These are phyloP conservation scores for Electrona antarctica DNA, from an alignment of 2,113 vertebrate species.

Conservation along the genomic window DNA sequence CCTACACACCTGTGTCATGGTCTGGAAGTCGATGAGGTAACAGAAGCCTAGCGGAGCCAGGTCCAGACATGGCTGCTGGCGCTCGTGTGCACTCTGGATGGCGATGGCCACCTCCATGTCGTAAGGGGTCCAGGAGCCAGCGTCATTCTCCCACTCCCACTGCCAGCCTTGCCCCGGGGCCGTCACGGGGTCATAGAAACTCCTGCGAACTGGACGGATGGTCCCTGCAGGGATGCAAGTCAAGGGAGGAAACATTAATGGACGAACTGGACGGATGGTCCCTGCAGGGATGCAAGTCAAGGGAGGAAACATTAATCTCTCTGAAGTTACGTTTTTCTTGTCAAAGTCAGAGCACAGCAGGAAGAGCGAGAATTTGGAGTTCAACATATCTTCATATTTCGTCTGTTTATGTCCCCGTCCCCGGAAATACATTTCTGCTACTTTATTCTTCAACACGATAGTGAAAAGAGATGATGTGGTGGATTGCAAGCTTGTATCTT, in stretches of 20 bases:
- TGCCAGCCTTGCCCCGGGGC: conserved; percentile 94
- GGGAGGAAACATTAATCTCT: not conserved
- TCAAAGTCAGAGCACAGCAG: no score
- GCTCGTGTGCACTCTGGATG: conserved; percentile 91
- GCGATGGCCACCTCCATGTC: conserved; percentile 96
- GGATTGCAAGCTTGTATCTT: no score
- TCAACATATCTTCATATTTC: no score
- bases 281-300: conserved; percentile 72
- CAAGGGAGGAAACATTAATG: not conserved
- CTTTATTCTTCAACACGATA: no score
- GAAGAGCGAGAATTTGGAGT: no score
- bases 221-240: conserved; percentile 79
- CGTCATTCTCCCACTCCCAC: conserved; percentile 98
- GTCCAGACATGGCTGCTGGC: conserved; percentile 94
- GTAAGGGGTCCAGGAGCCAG: conserved; percentile 92
- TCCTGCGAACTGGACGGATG: conserved; percentile 91
- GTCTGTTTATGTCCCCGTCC: no score
- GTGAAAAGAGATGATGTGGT: no score
- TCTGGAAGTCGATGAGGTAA: conserved; percentile 94
- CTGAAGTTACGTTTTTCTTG: no score
- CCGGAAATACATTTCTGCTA: no score
- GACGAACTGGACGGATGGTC: conserved; percentile 92
- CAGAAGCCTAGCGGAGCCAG: conserved; percentile 95
- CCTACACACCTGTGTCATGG: conserved; percentile 91
- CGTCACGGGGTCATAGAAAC: conserved; percentile 92